phyloP scores from a whole-genome alignment of 1,140 invertebrate genomes.

The Tetramorium alpestre region DNA sequence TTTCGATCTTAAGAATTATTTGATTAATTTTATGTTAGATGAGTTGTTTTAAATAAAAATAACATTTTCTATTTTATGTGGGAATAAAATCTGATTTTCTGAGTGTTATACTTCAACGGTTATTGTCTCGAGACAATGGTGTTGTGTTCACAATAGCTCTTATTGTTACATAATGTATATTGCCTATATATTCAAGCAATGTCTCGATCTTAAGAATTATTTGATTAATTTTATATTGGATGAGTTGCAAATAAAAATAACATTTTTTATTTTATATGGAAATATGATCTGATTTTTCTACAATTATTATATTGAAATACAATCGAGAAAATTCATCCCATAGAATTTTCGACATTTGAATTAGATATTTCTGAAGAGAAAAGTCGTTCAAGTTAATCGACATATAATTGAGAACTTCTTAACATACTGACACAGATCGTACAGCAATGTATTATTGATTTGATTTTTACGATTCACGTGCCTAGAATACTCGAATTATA shows the following conservation, averaged over 20 bases:
- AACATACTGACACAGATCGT: background rate
- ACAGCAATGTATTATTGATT: background rate
- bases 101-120: background rate
- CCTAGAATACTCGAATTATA: background rate
- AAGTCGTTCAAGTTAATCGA: conserved; percentile 16
- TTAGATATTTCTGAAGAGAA: background rate
- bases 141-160: conserved; percentile 11
- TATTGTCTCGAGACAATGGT: conserved; percentile 40
- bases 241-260: background rate
- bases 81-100: background rate
- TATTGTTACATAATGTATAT: conserved; percentile 25
- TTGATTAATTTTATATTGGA: background rate
- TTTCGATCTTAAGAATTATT: background rate
- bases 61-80: background rate
- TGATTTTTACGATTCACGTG: background rate
- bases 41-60: background rate
- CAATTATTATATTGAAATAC: background rate
- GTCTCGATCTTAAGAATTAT: background rate
- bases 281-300: background rate
- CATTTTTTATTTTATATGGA: background rate
- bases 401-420: background rate
- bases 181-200: background rate
- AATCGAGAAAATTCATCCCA: background rate
- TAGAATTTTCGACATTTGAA: background rate
- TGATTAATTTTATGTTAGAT: background rate